Evolutionary conservation across 2,888 invertebrate genomes (phyloP), one percentile per base, ranked within the genome.

Genomic region (Cecidostiba fungosa): DNA sequence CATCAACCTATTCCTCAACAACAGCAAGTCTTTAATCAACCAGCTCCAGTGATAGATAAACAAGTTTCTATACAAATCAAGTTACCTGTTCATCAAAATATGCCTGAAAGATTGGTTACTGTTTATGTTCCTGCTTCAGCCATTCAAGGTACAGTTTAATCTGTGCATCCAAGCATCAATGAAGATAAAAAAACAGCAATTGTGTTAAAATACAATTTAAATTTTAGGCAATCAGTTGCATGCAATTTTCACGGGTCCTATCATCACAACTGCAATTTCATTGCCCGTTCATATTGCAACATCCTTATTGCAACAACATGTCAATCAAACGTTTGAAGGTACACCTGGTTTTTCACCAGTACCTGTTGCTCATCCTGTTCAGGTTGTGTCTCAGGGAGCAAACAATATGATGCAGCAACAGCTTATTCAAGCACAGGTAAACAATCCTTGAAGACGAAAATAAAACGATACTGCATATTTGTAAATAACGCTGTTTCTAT

Each of bases 101-200:
- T 96, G 29, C 93, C 96, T 88, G 95, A 96, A 39, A 95, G 97
- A 87, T 95, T 97, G 72, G 95, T 98, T 85, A 97, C 97, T n/a
- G 97, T 98, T 92, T 97, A 98, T 94, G 98, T 98, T 90, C 98
- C 98, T 86, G 97, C 97, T 36, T 96, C 97, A 16, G 97, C 97
- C 43, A 94, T 98, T 79, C 96, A 96, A 93, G 96, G 96, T 91
- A 95, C 12, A 16, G 12, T 43, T 1, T 66, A 12, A 43, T 12
- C 14, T 81, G 32, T 29, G 1, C 76, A 12, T 14, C 26, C 4
- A 14, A 12, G 23, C 16, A 43, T 70, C 12, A 26, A 3, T 29
- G 10, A 66, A 29, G 3, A 26, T 70, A n/a, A 74, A 70, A 47
- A 59, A 77, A 79, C 23, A 50, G n/a, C 36, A 26, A 19, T 82